Evolutionary conservation across 1,140 invertebrate genomes (phyloP).

Genomic region (Periplaneta americana): DNA sequence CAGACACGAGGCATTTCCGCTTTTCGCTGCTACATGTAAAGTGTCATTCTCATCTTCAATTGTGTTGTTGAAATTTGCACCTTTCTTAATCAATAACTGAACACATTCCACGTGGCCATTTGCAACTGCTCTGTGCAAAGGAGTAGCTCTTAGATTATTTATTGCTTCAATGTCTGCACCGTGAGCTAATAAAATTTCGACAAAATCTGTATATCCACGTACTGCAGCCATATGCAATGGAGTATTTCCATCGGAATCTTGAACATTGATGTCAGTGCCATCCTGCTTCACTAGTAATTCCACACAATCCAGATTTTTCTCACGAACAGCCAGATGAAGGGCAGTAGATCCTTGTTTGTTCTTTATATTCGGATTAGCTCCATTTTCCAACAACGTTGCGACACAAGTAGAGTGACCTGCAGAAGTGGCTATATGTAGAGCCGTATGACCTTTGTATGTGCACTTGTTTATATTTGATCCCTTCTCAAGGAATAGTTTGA

Average conservation of each 20-base stretch:
- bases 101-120: constrained; percentile 33
- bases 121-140: constrained; percentile 29
- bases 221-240: constrained; percentile 53
- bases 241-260: constrained; percentile 52
- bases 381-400: not conserved
- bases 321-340: not conserved
- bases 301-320: not conserved
- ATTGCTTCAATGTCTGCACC: not conserved
- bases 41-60: constrained; percentile 70
- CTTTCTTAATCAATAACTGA: constrained; percentile 45
- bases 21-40: constrained; percentile 36
- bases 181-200: constrained; percentile 26
- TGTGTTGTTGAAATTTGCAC: constrained; percentile 60
- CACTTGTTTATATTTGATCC: not conserved
- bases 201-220: not conserved
- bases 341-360: not conserved
- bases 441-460: not conserved
- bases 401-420: not conserved
- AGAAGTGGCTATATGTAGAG: not conserved
- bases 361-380: not conserved
- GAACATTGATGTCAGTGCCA: constrained; percentile 52
- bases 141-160: constrained; percentile 11
- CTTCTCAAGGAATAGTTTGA: not conserved
- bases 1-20: not conserved
- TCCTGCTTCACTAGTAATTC: constrained; percentile 47